phyloP scores from a whole-genome alignment of 2,113 vertebrate genomes.

The Rhodinocichla rosea region DNA sequence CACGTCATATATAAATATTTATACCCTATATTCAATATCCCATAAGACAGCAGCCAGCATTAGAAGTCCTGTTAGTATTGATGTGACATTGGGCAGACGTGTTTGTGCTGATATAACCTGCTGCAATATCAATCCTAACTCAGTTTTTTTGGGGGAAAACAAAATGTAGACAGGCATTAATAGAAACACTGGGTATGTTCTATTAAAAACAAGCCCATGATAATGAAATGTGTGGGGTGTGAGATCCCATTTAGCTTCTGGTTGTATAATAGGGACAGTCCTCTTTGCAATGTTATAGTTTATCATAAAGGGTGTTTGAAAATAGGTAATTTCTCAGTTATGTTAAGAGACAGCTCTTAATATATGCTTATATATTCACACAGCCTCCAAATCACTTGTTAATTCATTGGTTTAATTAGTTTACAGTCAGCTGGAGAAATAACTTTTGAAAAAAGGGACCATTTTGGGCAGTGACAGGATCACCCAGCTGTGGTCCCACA shows the following conservation, averaged over 20 bases:
- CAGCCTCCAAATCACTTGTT: background rate
- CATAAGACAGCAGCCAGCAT: conserved; percentile 5
- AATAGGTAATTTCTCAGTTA: background rate
- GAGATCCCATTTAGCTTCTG: background rate
- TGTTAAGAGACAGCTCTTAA: background rate
- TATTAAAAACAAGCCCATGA: background rate
- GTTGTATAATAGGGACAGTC: background rate
- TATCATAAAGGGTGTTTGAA: background rate
- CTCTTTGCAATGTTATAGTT: background rate
- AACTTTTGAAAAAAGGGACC: background rate
- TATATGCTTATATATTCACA: background rate
- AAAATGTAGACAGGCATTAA: background rate
- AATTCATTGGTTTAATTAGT: background rate
- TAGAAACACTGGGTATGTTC: background rate
- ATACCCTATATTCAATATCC: conserved; percentile 35
- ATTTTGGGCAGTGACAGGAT: background rate
- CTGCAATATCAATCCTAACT: background rate
- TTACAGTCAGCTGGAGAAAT: background rate
- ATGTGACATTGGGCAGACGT: background rate
- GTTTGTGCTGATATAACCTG: background rate
- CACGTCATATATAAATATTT: conserved; percentile 50
- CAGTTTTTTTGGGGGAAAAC: background rate
- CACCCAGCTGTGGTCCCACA: accelerated
- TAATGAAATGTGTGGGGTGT: background rate
- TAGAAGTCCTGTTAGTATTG: conserved; percentile 19